These are phyloP conservation scores for Masticophis lateralis DNA, from an alignment of 2,797 vertebrate genomes.

Conservation along the genomic window DNA sequence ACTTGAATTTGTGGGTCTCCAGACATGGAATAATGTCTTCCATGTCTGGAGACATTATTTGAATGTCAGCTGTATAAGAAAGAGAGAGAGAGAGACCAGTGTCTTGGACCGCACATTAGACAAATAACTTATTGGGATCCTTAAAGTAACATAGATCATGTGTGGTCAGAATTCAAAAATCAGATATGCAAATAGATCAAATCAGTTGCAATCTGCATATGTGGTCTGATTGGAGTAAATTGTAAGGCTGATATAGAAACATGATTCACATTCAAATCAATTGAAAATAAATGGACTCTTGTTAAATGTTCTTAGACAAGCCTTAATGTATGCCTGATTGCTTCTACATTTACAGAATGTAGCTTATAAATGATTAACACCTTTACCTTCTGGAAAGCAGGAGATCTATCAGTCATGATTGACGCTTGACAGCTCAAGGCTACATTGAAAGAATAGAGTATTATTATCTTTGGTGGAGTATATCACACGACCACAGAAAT, in stretches of 20 bases:
- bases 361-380: slow-evolving; percentile 72
- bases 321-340: slow-evolving; percentile 70
- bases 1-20: background rate
- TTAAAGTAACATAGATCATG: background rate
- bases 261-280: slow-evolving; percentile 66
- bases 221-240: background rate
- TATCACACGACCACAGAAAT: slow-evolving; percentile 5
- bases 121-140: background rate
- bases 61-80: background rate
- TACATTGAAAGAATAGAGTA: slow-evolving; percentile 22
- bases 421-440: slow-evolving; percentile 59
- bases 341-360: slow-evolving; percentile 69
- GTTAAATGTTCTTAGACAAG: slow-evolving; percentile 63
- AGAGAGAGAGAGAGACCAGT: background rate
- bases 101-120: background rate
- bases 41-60: background rate
- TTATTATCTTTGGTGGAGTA: slow-evolving; percentile 12
- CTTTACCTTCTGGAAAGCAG: slow-evolving; percentile 55
- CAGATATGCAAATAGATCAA: background rate
- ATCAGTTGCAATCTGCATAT: background rate
- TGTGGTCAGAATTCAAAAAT: background rate
- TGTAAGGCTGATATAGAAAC: background rate
- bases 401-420: slow-evolving; percentile 56
- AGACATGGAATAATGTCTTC: too few relatives aligned
- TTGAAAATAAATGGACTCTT: slow-evolving; percentile 72